Percentiles rank a stretch among this genome's conserved stretches.
These are phyloP conservation scores for Hypselothyrea guttata DNA, from an alignment of 2,888 invertebrate genomes.

Conservation along the genomic window DNA sequence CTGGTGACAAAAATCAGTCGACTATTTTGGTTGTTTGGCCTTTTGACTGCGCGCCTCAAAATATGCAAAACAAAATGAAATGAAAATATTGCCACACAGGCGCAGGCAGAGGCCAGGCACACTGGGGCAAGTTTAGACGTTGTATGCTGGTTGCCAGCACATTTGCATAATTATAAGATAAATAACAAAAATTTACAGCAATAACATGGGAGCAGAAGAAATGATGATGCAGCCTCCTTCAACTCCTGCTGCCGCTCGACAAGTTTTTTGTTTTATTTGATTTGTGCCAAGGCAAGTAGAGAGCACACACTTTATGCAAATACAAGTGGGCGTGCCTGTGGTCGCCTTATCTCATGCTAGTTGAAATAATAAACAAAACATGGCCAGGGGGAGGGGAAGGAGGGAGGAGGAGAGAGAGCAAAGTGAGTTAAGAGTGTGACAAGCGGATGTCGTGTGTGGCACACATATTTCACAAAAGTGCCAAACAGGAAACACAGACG, in stretches of 20 bases:
- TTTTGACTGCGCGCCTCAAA: constrained; percentile 27
- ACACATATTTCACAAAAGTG: constrained; percentile 68
- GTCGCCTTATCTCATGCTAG: constrained; percentile 43
- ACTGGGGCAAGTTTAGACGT: constrained; percentile 20
- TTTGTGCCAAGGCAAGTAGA: constrained; percentile 9
- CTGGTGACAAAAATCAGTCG: constrained; percentile 28
- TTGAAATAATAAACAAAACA: constrained; percentile 52
- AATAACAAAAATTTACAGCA: constrained; percentile 71
- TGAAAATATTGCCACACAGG: constrained; percentile 17
- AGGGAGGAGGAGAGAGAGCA: not conserved
- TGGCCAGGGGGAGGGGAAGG: not conserved
- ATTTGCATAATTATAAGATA: constrained; percentile 77
- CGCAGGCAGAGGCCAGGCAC: constrained; percentile 1
- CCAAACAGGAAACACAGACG: constrained; percentile 69
- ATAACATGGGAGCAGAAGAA: constrained; percentile 39
- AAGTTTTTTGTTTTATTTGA: constrained; percentile 62
- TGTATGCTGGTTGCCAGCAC: constrained; percentile 13
- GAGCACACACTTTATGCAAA: constrained; percentile 57
- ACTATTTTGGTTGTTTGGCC: constrained; percentile 12
- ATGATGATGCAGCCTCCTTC: constrained; percentile 29
- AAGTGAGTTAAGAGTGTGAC: constrained; percentile 57
- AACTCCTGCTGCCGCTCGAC: constrained; percentile 2
- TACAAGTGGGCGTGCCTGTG: constrained; percentile 43
- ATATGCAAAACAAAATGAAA: constrained; percentile 38
- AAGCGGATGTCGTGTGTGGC: constrained; percentile 62